phyloP scores from a whole-genome alignment of 2,797 vertebrate genomes.

The Onychomys leucogaster region DNA sequence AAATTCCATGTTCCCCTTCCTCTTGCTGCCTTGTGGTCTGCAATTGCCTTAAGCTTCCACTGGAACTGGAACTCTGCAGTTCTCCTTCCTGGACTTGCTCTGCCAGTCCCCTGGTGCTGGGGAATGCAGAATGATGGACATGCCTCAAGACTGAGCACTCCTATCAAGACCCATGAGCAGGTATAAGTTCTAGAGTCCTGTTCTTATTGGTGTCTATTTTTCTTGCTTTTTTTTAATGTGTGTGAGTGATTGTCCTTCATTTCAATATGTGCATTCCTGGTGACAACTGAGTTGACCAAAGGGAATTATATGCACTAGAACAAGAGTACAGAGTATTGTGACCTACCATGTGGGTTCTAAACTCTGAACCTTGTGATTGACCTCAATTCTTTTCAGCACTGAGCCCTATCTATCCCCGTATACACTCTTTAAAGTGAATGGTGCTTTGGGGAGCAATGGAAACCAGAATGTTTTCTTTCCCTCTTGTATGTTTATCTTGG shows the following conservation, averaged over 20 bases:
- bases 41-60: not conserved
- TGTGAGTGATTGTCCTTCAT: too few species aligned
- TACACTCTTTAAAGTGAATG: too few species aligned
- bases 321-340: too few species aligned
- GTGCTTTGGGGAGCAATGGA: not conserved
- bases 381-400: too few species aligned
- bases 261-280: too few species aligned
- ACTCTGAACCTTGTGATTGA: too few species aligned
- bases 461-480: not conserved
- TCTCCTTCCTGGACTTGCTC: not conserved
- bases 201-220: too few species aligned
- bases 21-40: not conserved
- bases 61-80: not conserved
- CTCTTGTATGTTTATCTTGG: not conserved
- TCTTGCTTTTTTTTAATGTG: too few species aligned
- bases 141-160: not conserved
- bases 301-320: too few species aligned
- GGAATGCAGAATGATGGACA: not conserved
- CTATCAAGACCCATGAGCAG: not conserved
- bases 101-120: not conserved
- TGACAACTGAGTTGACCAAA: too few species aligned
- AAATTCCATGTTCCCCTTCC: not conserved
- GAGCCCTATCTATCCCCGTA: too few species aligned
- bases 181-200: not conserved
- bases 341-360: too few species aligned